phyloP scores from a whole-genome alignment of 2,797 vertebrate genomes.

The Fringilla coelebs region DNA sequence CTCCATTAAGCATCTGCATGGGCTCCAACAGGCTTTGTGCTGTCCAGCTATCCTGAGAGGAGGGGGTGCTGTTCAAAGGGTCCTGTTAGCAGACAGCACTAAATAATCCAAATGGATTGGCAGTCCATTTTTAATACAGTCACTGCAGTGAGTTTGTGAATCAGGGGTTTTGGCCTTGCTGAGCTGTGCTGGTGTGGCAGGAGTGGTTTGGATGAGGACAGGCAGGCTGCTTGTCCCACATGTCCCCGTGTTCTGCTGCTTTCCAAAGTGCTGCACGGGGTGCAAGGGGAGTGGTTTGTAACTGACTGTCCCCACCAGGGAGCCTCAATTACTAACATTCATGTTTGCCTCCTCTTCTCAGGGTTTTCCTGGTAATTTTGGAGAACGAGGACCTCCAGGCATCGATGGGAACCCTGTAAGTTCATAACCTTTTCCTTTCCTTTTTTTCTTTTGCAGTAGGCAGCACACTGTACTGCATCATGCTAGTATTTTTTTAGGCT shows the following conservation, averaged over 20 bases:
- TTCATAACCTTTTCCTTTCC: slow-evolving; percentile 14
- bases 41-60: not conserved
- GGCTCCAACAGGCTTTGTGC: not conserved
- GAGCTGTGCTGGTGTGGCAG: not conserved
- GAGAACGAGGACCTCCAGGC: slow-evolving; percentile 94
- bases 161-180: not conserved
- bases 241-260: not conserved
- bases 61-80: not conserved
- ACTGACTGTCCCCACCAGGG: not conserved
- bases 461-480: not conserved
- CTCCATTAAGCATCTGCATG: slow-evolving; percentile 20
- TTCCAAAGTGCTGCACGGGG: not conserved
- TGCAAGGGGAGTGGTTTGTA: not conserved
- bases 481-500: not conserved
- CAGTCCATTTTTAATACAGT: not conserved
- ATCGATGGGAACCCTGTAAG: slow-evolving; percentile 95
- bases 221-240: not conserved
- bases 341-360: slow-evolving; percentile 70
- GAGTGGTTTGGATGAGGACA: not conserved
- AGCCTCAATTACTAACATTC: not conserved
- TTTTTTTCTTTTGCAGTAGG: not conserved
- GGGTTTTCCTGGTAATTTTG: slow-evolving; percentile 97
- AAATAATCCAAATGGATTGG: not conserved
- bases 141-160: not conserved
- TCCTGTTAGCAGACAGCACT: not conserved